Evolutionary conservation across 2,797 vertebrate genomes (phyloP).

Genomic region (Botia almorhae): DNA sequence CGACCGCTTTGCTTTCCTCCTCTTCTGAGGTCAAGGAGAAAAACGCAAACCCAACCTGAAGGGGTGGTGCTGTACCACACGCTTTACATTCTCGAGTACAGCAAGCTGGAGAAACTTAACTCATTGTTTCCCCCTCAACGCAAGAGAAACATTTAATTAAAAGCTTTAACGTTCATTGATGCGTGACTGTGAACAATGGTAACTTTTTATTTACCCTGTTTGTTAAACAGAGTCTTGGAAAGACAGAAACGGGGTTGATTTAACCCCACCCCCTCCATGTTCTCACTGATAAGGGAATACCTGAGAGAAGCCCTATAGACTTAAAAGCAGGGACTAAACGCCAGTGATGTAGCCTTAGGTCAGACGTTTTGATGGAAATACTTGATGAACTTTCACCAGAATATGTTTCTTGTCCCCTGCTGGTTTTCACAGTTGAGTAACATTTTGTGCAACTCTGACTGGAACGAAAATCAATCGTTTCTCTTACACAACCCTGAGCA

Average conservation of each 20-base stretch:
- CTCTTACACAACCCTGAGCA: constrained; percentile 13
- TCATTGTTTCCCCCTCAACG: background rate
- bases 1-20: constrained; percentile 15
- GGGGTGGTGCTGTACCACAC: constrained; percentile 29
- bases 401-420: background rate
- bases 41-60: constrained; percentile 20
- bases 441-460: constrained; percentile 31
- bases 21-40: background rate
- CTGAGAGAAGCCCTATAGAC: constrained; percentile 1
- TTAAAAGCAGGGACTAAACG: background rate
- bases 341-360: background rate
- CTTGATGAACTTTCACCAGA: background rate
- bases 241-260: background rate
- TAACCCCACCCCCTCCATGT: constrained; percentile 42
- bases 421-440: constrained; percentile 5
- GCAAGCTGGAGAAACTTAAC: background rate
- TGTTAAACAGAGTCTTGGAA: background rate
- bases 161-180: background rate
- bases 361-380: background rate
- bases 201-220: background rate
- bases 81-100: constrained; percentile 6
- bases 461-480: constrained; percentile 25
- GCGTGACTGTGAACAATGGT: background rate
- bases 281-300: constrained; percentile 34
- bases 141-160: background rate